Evolutionary conservation across 2,888 invertebrate species (phyloP), one percentile per base, ranked within the genome.

Genomic region (Sinopyrophorus schimmeli): DNA sequence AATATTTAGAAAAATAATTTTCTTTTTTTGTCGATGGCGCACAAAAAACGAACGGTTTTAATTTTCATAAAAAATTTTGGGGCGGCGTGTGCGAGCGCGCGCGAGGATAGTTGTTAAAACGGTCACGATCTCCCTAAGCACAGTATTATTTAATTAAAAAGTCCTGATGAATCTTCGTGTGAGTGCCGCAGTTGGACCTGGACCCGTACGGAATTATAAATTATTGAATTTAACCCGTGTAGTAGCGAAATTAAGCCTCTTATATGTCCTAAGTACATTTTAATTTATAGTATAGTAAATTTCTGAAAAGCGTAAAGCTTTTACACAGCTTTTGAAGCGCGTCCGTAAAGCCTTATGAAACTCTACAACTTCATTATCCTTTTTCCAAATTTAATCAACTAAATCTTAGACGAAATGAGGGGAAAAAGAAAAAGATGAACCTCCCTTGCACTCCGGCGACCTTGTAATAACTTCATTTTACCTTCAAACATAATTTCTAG

Each of bases 141-240:
- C 61, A n/a, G n/a, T 61, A 64, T 62, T 62, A 62, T 64, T 66
- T 66, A 66, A 67, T 66, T 66, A 67, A 67, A 65, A 66, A 66
- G 58, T 63, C 61, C 60, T 63, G 63, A 67, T 66, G 65, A 66
- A 65, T 62, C 62, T 58, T 55, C 61, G 62, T 63, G 64, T 53
- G 63, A 64, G 55, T 53, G 53, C 43, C 54, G 53, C 54, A 57
- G 55, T 57, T 56, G 53, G 58, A 49, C 42, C 47, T 31, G 54
- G 40, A 58, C 60, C 55, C 51, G 50, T 21, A 24, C 43, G 47
- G 63, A 62, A 59, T 62, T 60, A 61, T 60, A 62, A 63, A 63
- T 41, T 48, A 59, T 58, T 26, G 48, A 48, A 48, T 42, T 37
- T 41, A 37, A 37, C 35, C 35, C 35, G 24, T 43, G 43, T 34